Percentiles rank a stretch among this genome's conserved stretches.
Evolutionary conservation across 2,888 invertebrate genomes (phyloP).

Genomic region (Phanerotoma sp.): DNA sequence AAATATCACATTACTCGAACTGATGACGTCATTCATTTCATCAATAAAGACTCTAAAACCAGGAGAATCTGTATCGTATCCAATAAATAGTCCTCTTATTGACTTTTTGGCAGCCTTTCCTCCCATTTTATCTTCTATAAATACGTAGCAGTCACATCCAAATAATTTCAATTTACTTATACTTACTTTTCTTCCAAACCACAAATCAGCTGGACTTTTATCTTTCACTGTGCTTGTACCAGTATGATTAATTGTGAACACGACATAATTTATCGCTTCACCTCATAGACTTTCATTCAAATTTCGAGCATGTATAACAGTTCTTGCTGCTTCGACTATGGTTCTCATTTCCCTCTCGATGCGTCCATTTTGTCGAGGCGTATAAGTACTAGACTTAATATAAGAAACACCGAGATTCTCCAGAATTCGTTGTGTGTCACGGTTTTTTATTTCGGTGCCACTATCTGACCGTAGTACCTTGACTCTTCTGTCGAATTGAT

Average conservation of each 20-base stretch:
- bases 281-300: conserved; percentile 18
- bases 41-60: conserved; percentile 21
- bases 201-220: conserved; percentile 29
- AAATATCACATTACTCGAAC: conserved; percentile 27
- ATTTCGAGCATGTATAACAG: conserved; percentile 31
- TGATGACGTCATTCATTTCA: conserved; percentile 16
- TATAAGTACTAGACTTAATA: conserved; percentile 33
- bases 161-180: conserved; percentile 16
- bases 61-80: conserved; percentile 34
- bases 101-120: conserved; percentile 26
- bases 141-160: conserved; percentile 28
- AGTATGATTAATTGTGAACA: conserved; percentile 32
- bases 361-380: conserved; percentile 45
- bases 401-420: conserved; percentile 40
- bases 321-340: conserved; percentile 42
- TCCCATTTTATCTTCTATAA: conserved; percentile 26
- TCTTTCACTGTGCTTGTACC: conserved; percentile 25
- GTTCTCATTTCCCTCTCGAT: conserved; percentile 48
- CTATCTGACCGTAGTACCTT: conserved; percentile 28
- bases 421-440: conserved; percentile 24
- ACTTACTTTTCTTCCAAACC: conserved; percentile 29
- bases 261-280: conserved; percentile 24
- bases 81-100: conserved; percentile 32
- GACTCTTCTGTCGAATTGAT: conserved; percentile 37
- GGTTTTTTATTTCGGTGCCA: conserved; percentile 42